Percentiles rank a stretch among this genome's conserved stretches.
Evolutionary conservation across 2,888 invertebrate species (phyloP).

Genomic region (Noctuana brunneofusca): DNA sequence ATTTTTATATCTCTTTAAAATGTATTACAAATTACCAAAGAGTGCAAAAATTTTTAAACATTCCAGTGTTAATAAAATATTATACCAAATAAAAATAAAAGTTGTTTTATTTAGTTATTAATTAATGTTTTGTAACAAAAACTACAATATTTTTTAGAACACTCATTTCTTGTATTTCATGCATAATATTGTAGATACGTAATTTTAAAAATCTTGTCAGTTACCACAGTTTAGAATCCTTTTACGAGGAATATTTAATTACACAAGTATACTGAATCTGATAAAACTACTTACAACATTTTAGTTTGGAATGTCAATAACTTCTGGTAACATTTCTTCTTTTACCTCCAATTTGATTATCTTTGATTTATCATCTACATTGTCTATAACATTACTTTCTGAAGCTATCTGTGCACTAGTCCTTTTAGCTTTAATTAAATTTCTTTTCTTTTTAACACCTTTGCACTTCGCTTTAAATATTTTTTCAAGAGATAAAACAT

Average conservation of each 20-base stretch:
- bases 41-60: slow-evolving; percentile 6
- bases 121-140: not conserved
- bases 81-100: not conserved
- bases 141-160: not conserved
- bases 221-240: too few relatives aligned
- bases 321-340: slow-evolving; percentile 43
- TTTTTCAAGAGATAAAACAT: slow-evolving; percentile 84
- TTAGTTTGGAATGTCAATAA: slow-evolving; percentile 5
- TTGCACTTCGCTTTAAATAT: slow-evolving; percentile 77
- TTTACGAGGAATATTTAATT: not conserved
- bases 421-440: slow-evolving; percentile 63
- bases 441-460: slow-evolving; percentile 73
- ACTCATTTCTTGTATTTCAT: not conserved
- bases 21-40: slow-evolving; percentile 13
- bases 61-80: slow-evolving; percentile 12
- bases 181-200: not conserved
- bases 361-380: slow-evolving; percentile 55
- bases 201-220: too few relatives aligned
- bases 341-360: slow-evolving; percentile 61
- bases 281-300: not conserved
- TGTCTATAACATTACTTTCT: slow-evolving; percentile 33
- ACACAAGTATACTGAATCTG: not conserved
- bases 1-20: not conserved
- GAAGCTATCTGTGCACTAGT: slow-evolving; percentile 45
- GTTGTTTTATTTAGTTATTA: slow-evolving; percentile 12